Evolutionary conservation across 2,797 vertebrate genomes (phyloP), one percentile per base, ranked within the genome.

Genomic region (Triplophysa bombifrons): DNA sequence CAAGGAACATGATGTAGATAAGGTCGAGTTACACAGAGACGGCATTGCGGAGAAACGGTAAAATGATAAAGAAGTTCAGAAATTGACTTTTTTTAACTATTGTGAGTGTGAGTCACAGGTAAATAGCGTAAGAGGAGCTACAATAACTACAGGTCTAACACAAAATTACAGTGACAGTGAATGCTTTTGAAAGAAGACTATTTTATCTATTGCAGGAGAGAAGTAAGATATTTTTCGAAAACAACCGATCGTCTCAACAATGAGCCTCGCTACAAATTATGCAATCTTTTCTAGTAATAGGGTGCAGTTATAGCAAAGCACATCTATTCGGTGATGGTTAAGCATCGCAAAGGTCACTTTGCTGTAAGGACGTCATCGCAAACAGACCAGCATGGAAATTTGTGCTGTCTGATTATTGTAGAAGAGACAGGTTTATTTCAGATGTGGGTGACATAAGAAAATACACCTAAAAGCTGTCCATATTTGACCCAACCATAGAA

Each of bases 1-100:
- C 55, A 79, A 72, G 55, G 20, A 78, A 46, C 46, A 71, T 83
- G 76, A 83, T 63, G 67, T 51, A 85, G 84, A 85, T 78, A 73
- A 64, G 69, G 41, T 78, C 27, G 77, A 65, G 60, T 58, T 58
- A 65, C 61, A 22, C 58, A n/a, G 70, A 80, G 66, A 78, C 55
- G 80, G 46, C 30, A 55, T 30, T 46, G 51, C 30, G 19, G 56
- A 12, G 4, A 58, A 67, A 80, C 25, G 67, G 13, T 67, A n/a
- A 22, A 41, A 46, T 30, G 44, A 72, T 61, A 63, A 56, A 50
- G 68, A 73, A 48, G 30, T 76, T 50, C 4, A 70, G 46, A 70
- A 50, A 38, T 38, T 66, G 22, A 69, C 56, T 58, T 73, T 78
- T 56, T 11, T 63, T 20, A 44, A 58, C 50, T 71, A 53, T 27